Evolutionary conservation across 2,113 vertebrate species (phyloP), one percentile per base, ranked within the genome.

Genomic region (Cavia aperea): DNA sequence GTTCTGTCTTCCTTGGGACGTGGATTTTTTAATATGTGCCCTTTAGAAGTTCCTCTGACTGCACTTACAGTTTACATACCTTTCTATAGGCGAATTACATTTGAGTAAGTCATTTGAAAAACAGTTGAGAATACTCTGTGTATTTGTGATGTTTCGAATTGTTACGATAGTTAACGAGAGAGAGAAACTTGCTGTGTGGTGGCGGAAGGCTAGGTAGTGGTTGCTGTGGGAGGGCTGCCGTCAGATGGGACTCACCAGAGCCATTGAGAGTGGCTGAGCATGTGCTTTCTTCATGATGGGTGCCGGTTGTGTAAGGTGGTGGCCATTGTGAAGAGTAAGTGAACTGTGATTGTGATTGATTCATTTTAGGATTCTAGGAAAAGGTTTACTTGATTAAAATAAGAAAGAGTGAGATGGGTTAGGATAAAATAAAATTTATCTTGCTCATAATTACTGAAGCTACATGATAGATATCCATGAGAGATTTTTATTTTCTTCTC

Each of bases 301-400:
- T 49, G 43, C 73, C 73, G 23, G 10, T 70, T 84, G 46, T 4
- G 19, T 26, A 39, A 72, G 26, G 66, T 26, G 7, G n/a, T 79
- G 31, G 23, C 26, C 36, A 79, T 70, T 31, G 62, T 26, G 66
- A 54, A 88, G 75, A 85, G 79, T 6, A 33, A 24, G 13, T 84
- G 56, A 88, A 12, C 84, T 51, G 1, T 62, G 43, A 68, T 88
- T 83, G 33, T 26, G 77, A 68, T 79, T 70, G 85, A 49, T 79
- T 70, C 85, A 49, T 54, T 91, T 87, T 92, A 58, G 26, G 26
- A 63, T 63, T 68, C 43, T 19, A 82, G 4, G 89, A 75, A 39
- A 85, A 86, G 54, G 4, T 62, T 77, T 60, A 75, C 62, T 62
- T 92, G 54, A 62, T 92, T 87, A 65, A 81, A 93, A 60, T 93